Percentiles rank a stretch among this genome's conserved stretches.
These are phyloP conservation scores for Smittia aterrima DNA, from an alignment of 2,888 invertebrate species.

Conservation along the genomic window DNA sequence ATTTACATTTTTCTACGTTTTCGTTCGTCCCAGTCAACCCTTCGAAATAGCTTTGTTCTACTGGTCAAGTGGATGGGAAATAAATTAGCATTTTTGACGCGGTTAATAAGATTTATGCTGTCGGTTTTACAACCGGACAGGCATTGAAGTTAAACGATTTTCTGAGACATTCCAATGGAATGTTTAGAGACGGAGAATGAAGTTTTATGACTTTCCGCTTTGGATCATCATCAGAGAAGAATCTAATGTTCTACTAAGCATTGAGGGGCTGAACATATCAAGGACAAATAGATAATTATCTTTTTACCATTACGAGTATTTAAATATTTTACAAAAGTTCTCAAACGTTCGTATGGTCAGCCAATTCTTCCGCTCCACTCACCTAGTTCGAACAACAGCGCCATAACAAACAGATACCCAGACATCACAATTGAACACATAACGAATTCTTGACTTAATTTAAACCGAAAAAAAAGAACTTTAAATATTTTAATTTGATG, in stretches of 20 bases:
- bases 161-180: too few species aligned
- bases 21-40: slow-evolving; percentile 14
- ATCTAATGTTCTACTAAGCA: too few species aligned
- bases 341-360: neutral
- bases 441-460: neutral
- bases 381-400: neutral
- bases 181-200: neutral
- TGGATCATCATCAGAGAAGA: neutral
- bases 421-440: neutral
- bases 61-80: neutral
- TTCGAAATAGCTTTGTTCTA: neutral
- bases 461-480: neutral
- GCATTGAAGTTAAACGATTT: neutral
- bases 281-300: too few species aligned
- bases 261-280: too few species aligned
- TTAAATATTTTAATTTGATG: neutral
- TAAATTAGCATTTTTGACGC: neutral
- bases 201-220: neutral
- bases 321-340: neutral
- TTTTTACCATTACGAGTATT: too few species aligned
- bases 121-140: neutral
- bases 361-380: too few species aligned
- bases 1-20: neutral
- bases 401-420: neutral
- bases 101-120: neutral